Conservation (phyloP, 2,113 vertebrate species). For the Candoia aspera region DNA sequence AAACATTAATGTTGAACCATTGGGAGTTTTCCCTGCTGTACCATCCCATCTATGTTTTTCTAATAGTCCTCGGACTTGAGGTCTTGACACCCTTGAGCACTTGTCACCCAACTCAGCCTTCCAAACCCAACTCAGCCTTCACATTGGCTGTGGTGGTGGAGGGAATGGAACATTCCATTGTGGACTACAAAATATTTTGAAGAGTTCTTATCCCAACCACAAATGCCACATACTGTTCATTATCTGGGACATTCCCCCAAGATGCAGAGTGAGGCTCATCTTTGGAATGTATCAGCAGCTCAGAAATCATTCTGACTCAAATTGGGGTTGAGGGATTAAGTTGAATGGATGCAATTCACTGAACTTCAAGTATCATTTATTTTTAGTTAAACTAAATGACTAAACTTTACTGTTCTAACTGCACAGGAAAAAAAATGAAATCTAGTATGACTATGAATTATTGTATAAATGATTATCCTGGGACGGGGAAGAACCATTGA, state of each 20-base stretch:
- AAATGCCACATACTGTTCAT: background rate
- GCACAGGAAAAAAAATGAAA: background rate
- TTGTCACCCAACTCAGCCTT: background rate
- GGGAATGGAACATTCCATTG: background rate
- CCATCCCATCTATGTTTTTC: background rate
- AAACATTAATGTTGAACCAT: background rate
- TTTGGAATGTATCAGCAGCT: background rate
- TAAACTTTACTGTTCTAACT: background rate
- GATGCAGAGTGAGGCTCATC: background rate
- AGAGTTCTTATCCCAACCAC: background rate
- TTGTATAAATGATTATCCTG: background rate
- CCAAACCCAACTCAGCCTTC: background rate
- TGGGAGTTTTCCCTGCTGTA: too few species aligned
- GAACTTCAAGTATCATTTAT: constrained; percentile 3
- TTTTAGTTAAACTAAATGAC: constrained; percentile 4
- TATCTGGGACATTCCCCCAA: background rate
- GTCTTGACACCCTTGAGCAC: too few species aligned
- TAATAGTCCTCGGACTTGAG: background rate
- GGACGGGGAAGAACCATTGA: background rate
- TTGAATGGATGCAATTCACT: background rate
- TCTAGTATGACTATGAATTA: background rate
- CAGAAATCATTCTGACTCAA: background rate
- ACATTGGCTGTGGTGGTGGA: background rate
- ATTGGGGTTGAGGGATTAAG: background rate
- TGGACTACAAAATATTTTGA: background rate